Conservation (phyloP, 1,140 invertebrate species). For the Armadillidium nasatum region DNA sequence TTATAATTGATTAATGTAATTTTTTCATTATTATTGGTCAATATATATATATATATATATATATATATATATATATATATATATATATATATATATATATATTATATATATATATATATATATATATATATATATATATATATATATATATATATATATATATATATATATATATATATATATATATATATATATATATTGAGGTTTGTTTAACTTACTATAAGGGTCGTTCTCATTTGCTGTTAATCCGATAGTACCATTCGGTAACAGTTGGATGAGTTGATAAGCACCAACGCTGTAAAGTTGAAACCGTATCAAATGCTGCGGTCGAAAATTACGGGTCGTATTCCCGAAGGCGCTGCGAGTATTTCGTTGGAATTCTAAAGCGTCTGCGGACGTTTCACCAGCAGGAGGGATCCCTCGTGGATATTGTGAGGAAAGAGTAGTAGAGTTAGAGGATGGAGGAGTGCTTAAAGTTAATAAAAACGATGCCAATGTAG, state of each 20-base stretch:
- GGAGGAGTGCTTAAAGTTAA: neutral
- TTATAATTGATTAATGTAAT: no score
- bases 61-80: no score
- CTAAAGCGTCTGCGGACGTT: neutral
- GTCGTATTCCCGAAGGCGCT: neutral
- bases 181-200: neutral
- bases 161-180: slow-evolving; percentile 15
- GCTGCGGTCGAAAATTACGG: neutral
- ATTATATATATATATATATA: neutral
- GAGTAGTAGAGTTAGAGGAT: neutral
- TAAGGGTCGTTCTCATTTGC: slow-evolving; percentile 6
- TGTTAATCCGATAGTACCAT: neutral
- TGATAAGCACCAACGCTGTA: neutral
- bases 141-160: slow-evolving; percentile 2
- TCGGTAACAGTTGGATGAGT: neutral
- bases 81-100: neutral
- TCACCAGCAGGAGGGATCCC: neutral
- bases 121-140: neutral
- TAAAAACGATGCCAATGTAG: neutral
- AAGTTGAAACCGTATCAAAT: neutral
- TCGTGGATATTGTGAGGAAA: neutral
- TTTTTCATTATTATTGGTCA: no score
- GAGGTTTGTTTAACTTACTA: neutral
- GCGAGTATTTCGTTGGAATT: neutral
- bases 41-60: no score